These are phyloP conservation scores for Caenorhabditis imperialis DNA, from an alignment of 2,888 invertebrate species.

Conservation along the genomic window DNA sequence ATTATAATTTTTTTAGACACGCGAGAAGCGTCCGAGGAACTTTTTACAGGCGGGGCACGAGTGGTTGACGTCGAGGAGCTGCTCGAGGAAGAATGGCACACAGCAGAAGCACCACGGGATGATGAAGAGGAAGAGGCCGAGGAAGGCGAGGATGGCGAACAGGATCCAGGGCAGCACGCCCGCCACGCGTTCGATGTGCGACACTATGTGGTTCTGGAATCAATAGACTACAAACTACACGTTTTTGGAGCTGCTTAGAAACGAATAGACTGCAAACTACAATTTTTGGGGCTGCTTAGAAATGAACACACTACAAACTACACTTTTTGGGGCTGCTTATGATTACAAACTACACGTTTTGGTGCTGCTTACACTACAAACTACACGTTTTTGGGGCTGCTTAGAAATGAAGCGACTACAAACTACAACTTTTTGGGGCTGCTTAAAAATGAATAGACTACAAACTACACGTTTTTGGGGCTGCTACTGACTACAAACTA, in stretches of 20 bases:
- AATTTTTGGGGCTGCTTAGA: no score
- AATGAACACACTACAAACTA: no score
- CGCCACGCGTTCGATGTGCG: constrained; percentile 68
- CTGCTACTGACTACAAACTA: no score
- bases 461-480: no score
- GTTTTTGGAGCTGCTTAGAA: no score
- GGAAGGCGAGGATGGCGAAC: constrained; percentile 62
- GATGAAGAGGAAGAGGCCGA: constrained; percentile 73
- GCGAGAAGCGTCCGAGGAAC: constrained; percentile 69
- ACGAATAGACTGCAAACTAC: no score
- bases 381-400: no score
- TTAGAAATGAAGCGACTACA: no score
- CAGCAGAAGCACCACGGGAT: constrained; percentile 73
- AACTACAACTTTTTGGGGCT: no score
- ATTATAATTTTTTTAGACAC: constrained; percentile 5
- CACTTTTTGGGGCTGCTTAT: no score
- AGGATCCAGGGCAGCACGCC: constrained; percentile 72
- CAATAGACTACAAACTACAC: background rate
- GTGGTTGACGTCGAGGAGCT: constrained; percentile 74
- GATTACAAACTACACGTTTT: background rate
- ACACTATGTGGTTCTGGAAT: constrained; percentile 73
- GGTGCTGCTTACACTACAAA: no score
- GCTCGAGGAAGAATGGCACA: constrained; percentile 74
- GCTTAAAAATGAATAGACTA: no score
- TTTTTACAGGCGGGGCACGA: constrained; percentile 75